A percentile compares a stretch with the other conserved stretches of the same genome.
phyloP scores from a whole-genome alignment of 2,113 vertebrate species.

The Dendropsophus ebraccatus region DNA sequence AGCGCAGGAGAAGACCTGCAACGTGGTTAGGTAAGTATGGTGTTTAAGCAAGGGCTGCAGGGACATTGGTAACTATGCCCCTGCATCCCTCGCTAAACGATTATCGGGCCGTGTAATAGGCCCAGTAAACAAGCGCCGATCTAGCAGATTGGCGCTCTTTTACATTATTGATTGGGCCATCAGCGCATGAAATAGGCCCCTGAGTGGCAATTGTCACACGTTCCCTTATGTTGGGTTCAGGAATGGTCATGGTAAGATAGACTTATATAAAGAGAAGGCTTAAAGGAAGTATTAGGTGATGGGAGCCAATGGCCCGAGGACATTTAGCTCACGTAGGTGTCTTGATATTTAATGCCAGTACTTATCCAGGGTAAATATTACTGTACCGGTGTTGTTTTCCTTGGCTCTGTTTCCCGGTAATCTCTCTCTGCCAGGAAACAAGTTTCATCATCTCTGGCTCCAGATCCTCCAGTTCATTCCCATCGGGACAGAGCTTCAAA shows the following conservation, averaged over 20 bases:
- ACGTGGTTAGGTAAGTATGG: too few relatives aligned
- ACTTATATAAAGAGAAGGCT: neutral
- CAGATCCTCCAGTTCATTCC: constrained; percentile 45
- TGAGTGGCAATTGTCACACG: too few relatives aligned
- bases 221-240: too few relatives aligned
- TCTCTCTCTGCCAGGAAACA: neutral
- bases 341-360: neutral
- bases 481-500: neutral
- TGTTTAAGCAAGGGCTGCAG: too few relatives aligned
- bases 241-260: neutral
- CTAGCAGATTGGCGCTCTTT: too few relatives aligned
- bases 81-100: too few relatives aligned
- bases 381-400: constrained; percentile 17
- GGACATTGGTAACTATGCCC: too few relatives aligned
- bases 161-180: too few relatives aligned
- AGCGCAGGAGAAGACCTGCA: too few relatives aligned
- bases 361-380: neutral
- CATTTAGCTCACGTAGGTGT: neutral
- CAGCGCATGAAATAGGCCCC: too few relatives aligned
- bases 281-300: neutral
- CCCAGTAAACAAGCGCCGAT: too few relatives aligned
- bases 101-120: too few relatives aligned
- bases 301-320: neutral
- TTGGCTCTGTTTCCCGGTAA: neutral
- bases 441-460: constrained; percentile 24